These are phyloP conservation scores for Lypha dubia DNA, from an alignment of 2,888 invertebrate genomes.

Conservation along the genomic window DNA sequence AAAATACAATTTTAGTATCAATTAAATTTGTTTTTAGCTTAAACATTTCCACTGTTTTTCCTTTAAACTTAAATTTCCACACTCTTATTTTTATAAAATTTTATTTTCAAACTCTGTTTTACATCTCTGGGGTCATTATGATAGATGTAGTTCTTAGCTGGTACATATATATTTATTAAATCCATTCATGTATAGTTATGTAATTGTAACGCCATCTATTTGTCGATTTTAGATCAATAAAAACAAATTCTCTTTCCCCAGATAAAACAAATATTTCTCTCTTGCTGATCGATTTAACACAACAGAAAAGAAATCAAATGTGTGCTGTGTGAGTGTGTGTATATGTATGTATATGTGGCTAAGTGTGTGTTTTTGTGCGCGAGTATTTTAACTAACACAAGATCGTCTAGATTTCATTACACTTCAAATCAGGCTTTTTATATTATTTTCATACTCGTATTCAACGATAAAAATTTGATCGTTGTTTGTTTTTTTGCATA, in stretches of 20 bases:
- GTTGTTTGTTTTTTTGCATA: constrained; percentile 23
- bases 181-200: neutral
- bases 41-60: too few species aligned
- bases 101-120: neutral
- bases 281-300: constrained; percentile 26
- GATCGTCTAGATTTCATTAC: constrained; percentile 47
- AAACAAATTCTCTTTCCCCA: constrained; percentile 26
- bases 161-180: too few species aligned
- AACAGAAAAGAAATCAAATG: constrained; percentile 20
- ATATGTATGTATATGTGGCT: neutral
- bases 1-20: neutral
- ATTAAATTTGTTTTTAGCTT: neutral
- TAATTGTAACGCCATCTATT: constrained; percentile 33
- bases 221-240: constrained; percentile 27
- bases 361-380: neutral
- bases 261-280: constrained; percentile 17
- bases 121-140: constrained; percentile 21
- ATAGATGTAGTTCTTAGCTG: neutral
- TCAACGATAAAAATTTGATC: neutral
- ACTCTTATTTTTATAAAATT: too few species aligned
- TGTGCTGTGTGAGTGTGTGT: neutral
- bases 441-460: constrained; percentile 19
- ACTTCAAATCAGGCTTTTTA: constrained; percentile 57
- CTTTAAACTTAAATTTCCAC: too few species aligned
- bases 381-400: constrained; percentile 45